Evolutionary conservation across 2,888 invertebrate genomes (phyloP), one percentile per base, ranked within the genome.

Genomic region (Eulithis prunata): DNA sequence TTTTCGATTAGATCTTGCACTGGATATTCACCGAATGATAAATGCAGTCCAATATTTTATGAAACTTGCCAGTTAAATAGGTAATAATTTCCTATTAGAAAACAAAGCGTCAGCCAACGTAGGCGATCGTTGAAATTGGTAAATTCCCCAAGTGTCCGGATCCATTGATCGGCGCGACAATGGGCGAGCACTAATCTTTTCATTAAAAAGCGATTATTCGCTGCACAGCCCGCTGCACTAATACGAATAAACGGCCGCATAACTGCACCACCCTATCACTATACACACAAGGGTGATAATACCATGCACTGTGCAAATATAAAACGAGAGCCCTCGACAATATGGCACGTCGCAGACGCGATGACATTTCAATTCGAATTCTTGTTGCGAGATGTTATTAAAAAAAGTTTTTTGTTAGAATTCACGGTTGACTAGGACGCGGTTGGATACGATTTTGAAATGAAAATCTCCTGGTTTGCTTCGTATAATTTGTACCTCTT

Each of bases 191-290:
- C 89, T 92, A 91, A 92, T 91, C 91, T 91, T 91, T 91, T 92
- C 91, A 92, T 92, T 92, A 91, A 91, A 91, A 91, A 91, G 87
- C 91, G 92, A 92, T 92, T 92, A 92, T 89, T 86, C 91, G 85
- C 84, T 87, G 90, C 90, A 90, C 87, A 85, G 85, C 78, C 84
- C 84, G 86, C 75, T 89, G 91, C 91, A 90, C 90, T 89, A 89
- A 91, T 89, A 88, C 86, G 87, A 86, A 87, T 89, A 87, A 88
- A 78, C 73, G 72, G 78, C 77, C 75, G 61, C 76, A 68, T 58
- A 63, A 43, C 5, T 41, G 54, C 21, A 45, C 66, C 58, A 67
- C 76, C 73, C 73, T 85, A 84, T 75, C 5, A 32, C 14, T 66
- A 1, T 47, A 28, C 0, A 2, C 0, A 2, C 63, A 80, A 86